Base-by-base conservation (phyloP, 2,888 invertebrate genomes). In the Ichneumoninae sp. region DNA sequence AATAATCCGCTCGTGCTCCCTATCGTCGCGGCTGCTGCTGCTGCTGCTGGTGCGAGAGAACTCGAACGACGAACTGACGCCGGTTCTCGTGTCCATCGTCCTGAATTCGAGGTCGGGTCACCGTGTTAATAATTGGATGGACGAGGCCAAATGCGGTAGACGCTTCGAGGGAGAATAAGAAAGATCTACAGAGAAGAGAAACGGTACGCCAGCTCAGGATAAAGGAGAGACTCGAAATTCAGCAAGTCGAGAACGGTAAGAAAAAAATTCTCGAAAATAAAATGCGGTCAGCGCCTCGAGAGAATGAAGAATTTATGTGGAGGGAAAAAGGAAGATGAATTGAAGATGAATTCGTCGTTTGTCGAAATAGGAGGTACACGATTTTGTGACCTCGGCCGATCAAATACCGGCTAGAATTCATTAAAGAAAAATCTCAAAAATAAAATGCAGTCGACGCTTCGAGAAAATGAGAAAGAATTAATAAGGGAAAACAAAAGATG, bases 81-180 rank as follows among this genome's bases (percentile, higher is more conserved):
- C 82, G 85, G 60, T 76, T 76, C 75, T 79, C 82, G 71, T 71
- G 82, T 71, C 71, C 75, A 76, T 82, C 82, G 82, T 79, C 79
- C 79, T 82, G 85, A 82, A 85, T 85, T 85, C 82, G 85, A 85
- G 85, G 82, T 82, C 85, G 85, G 85, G 85, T 85, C 85, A 85
- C 76, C 85, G 85, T 80, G 79, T 82, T 85, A 85, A 85, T 85
- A 85, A 82, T 79, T 76, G 82, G 73, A 76, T 76, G 79, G 73
- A 76, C 82, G 76, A 82, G 82, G 82, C 71, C 75, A 63, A 85
- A 82, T 36, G 68, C 60, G 71, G 68, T 79, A 63, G 79, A 85
- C 71, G 79, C 68, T 74, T 57, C 78, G 74, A 75, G 78, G 78
- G 81, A 54, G 74, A 78, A n/a, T 75, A 26, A 71, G 36, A 71